These are phyloP conservation scores for Atrichornis clamosus DNA, from an alignment of 2,113 vertebrate species.

Conservation along the genomic window DNA sequence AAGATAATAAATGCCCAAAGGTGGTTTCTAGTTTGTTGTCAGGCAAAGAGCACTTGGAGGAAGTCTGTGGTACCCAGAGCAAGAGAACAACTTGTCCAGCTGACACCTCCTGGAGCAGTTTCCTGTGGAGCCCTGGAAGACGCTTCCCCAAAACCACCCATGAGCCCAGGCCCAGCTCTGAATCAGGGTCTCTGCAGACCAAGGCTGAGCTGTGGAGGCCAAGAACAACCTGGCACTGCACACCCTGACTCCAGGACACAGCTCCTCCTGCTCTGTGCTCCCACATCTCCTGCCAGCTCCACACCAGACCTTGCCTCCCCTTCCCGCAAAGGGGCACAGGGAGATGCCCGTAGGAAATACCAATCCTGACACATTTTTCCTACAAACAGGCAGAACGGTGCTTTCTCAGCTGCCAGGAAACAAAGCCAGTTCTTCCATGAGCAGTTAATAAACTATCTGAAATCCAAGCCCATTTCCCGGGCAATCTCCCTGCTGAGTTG, in stretches of 20 bases:
- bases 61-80: not conserved
- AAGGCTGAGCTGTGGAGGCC: not conserved
- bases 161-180: not conserved
- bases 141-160: not conserved
- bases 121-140: not conserved
- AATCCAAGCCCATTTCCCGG: not conserved
- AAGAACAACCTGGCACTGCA: not conserved
- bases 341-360: rapidly evolving
- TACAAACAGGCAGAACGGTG: not conserved
- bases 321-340: rapidly evolving
- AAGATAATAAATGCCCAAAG: not conserved
- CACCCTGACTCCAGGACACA: not conserved
- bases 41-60: not conserved
- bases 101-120: not conserved
- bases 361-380: not conserved
- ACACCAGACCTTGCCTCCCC: rapidly evolving
- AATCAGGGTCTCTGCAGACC: not conserved
- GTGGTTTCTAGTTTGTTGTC: not conserved
- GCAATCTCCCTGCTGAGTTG: not conserved
- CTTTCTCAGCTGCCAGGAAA: not conserved
- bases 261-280: not conserved
- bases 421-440: not conserved
- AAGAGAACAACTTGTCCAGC: not conserved
- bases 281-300: not conserved
- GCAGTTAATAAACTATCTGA: not conserved